A percentile compares a stretch with the other conserved stretches of the same genome.
These are phyloP conservation scores for Carposina sasakii DNA, from an alignment of 1,140 invertebrate species.

Conservation along the genomic window DNA sequence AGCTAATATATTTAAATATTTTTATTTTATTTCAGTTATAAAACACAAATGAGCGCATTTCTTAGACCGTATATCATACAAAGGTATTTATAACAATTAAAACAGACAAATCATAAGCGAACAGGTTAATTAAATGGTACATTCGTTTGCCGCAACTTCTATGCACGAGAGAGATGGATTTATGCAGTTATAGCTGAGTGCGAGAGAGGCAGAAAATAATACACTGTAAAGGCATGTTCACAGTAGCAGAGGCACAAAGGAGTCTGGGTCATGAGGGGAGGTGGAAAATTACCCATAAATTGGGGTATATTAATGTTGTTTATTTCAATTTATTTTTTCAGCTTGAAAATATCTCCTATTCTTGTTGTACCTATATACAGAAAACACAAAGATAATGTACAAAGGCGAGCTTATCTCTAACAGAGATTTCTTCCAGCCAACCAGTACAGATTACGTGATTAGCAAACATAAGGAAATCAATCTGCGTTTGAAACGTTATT, in stretches of 20 bases:
- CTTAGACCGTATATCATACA: too few species aligned
- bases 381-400: too few species aligned
- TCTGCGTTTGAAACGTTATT: background rate
- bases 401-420: too few species aligned
- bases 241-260: conserved; percentile 6
- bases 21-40: too few species aligned
- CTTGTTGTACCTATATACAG: too few species aligned
- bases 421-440: too few species aligned
- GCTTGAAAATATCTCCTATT: background rate
- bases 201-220: conserved; percentile 1
- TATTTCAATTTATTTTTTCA: background rate
- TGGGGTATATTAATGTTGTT: background rate
- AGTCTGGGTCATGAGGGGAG: background rate
- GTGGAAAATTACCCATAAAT: background rate
- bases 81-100: background rate
- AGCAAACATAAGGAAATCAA: too few species aligned
- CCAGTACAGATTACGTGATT: too few species aligned
- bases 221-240: background rate
- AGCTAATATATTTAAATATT: too few species aligned
- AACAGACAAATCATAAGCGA: background rate
- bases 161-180: background rate
- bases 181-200: background rate
- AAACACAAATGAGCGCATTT: too few species aligned
- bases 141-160: background rate
- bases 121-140: background rate